Evolutionary conservation across 1,140 invertebrate species (phyloP).

Genomic region (Hormaphis cornu): DNA sequence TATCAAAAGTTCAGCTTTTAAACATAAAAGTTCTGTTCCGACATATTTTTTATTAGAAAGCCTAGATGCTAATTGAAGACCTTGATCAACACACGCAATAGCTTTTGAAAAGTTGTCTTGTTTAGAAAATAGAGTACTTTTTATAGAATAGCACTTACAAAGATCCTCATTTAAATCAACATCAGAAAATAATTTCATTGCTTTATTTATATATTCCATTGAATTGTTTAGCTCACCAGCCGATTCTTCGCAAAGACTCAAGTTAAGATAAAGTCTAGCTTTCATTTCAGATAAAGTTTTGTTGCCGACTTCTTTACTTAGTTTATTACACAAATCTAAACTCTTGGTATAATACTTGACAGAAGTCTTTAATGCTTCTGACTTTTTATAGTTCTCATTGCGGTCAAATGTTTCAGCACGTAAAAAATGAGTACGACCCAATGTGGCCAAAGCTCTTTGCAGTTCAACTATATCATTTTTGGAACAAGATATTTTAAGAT

Average conservation of each 20-base stretch:
- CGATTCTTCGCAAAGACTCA: conserved; percentile 70
- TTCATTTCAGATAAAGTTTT: conserved; percentile 51
- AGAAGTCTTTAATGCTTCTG: conserved; percentile 52
- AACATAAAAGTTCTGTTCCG: conserved; percentile 20
- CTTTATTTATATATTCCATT: conserved; percentile 38
- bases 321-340: conserved; percentile 61
- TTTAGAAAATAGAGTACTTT: conserved; percentile 54
- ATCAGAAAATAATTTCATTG: conserved; percentile 58
- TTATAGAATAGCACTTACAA: conserved; percentile 61
- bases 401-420: conserved; percentile 50
- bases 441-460: conserved; percentile 79
- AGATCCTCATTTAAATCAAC: conserved; percentile 67
- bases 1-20: conserved; percentile 35
- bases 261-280: conserved; percentile 69
- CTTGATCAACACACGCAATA: conserved; percentile 56
- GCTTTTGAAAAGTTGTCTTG: conserved; percentile 52
- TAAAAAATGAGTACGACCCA: conserved; percentile 74
- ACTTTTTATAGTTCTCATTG: conserved; percentile 40
- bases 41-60: conserved; percentile 41
- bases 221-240: conserved; percentile 49
- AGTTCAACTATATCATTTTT: conserved; percentile 64
- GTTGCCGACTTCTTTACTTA: conserved; percentile 24
- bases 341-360: conserved; percentile 68
- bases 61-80: conserved; percentile 56
- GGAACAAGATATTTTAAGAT: conserved; percentile 53